These are phyloP conservation scores for Patiria pectinifera DNA, from an alignment of 53 echinoderm and acorn worm species.

Conservation along the genomic window DNA sequence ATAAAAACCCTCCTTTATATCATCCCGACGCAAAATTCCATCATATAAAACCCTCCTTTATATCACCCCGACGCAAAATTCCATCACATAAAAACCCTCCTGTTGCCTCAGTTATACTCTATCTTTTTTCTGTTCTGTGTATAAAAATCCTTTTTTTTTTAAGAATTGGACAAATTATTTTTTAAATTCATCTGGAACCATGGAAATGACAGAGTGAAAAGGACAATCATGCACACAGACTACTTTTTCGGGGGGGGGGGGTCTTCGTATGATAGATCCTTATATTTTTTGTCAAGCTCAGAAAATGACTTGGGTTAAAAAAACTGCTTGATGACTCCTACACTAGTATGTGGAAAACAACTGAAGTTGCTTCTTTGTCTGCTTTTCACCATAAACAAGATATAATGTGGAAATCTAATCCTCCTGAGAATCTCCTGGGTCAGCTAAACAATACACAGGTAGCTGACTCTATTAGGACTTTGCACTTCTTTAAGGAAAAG, in stretches of 20 bases:
- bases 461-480: slow-evolving; percentile 27
- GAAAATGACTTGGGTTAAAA: slow-evolving; percentile 51
- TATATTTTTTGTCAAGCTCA: slow-evolving; percentile 24
- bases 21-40: no score
- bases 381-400: background rate
- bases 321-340: slow-evolving; percentile 34
- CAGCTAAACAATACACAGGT: slow-evolving; percentile 3
- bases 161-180: slow-evolving; percentile 7
- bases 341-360: slow-evolving; percentile 23
- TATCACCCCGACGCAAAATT: no score
- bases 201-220: slow-evolving; percentile 6
- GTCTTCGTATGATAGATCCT: slow-evolving; percentile 58
- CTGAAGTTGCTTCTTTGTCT: slow-evolving; percentile 21
- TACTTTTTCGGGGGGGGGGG: background rate
- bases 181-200: slow-evolving; percentile 41
- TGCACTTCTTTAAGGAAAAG: slow-evolving; percentile 21
- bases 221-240: background rate
- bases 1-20: no score
- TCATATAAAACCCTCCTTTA: no score
- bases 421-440: slow-evolving; percentile 4
- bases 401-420: slow-evolving; percentile 18
- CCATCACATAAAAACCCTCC: no score
- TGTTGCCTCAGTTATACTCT: no score
- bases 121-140: no score
- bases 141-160: no score